Evolutionary conservation across 2,113 vertebrate genomes (phyloP).

Genomic region (Todiramphus saurophagus): DNA sequence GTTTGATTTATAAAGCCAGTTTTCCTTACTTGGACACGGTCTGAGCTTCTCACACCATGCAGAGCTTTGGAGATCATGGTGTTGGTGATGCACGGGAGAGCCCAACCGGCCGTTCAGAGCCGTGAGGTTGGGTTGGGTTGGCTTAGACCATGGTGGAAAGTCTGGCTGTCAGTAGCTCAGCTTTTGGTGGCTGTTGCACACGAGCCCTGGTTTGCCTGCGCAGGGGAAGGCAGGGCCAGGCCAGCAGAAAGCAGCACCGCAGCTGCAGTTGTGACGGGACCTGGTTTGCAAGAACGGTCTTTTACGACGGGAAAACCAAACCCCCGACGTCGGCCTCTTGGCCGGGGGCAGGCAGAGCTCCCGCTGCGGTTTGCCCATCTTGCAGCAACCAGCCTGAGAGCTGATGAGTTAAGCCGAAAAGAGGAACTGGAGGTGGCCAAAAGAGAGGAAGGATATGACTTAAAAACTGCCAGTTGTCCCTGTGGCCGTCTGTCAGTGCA

Average conservation of each 20-base stretch:
- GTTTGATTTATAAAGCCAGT: background rate
- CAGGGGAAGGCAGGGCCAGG: background rate
- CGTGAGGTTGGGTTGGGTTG: fast-evolving
- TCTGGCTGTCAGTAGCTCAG: background rate
- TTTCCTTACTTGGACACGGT: background rate
- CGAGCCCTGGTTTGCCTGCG: fast-evolving
- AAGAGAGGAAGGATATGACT: slow-evolving; percentile 50
- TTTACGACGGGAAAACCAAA: background rate
- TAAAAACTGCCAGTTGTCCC: background rate
- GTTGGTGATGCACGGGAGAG: background rate
- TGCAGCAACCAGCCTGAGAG: background rate
- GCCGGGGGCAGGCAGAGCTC: background rate
- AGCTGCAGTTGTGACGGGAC: background rate
- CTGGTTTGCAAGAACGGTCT: background rate
- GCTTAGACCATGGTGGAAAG: background rate
- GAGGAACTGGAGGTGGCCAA: slow-evolving; percentile 24
- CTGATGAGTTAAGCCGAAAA: background rate
- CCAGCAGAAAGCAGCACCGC: background rate
- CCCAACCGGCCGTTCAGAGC: fast-evolving
- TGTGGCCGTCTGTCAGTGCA: background rate
- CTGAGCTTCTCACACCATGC: fast-evolving
- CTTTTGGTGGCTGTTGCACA: background rate
- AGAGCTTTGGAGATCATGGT: background rate
- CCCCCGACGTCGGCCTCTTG: background rate
- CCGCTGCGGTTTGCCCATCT: background rate